Evolutionary conservation across 1,140 invertebrate genomes (phyloP).

Genomic region (Vanessa atalanta): DNA sequence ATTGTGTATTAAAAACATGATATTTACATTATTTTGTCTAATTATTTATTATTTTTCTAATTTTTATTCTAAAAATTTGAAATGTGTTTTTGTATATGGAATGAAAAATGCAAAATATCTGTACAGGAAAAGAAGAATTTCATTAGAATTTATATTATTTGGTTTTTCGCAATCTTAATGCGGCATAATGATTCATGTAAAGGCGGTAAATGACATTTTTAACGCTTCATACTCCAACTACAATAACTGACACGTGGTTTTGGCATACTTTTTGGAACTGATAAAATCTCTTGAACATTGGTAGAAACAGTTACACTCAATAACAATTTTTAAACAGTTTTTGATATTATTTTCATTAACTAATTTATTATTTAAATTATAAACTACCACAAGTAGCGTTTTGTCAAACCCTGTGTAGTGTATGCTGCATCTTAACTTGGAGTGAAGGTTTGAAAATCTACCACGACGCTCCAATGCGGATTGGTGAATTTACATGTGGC

Average conservation of each 20-base stretch:
- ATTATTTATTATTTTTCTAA: too few species aligned
- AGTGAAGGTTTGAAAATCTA: too few species aligned
- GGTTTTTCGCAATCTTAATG: background rate
- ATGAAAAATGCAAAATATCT: background rate
- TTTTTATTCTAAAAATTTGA: too few species aligned
- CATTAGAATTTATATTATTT: background rate
- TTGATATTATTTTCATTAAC: background rate
- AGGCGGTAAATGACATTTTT: conserved; percentile 7
- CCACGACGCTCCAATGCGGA: too few species aligned
- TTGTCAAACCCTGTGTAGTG: too few species aligned
- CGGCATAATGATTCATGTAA: background rate
- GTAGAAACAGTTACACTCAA: background rate
- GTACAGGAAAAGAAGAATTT: background rate
- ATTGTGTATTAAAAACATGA: background rate
- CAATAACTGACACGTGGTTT: background rate
- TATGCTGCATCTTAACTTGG: too few species aligned
- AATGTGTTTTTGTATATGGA: background rate
- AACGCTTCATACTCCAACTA: background rate
- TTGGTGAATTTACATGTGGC: too few species aligned
- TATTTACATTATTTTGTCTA: background rate
- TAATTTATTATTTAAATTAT: background rate
- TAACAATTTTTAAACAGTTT: background rate
- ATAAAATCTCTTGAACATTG: background rate
- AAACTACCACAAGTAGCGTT: too few species aligned
- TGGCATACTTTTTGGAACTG: background rate